A percentile compares a stretch with the other conserved stretches of the same genome.
phyloP scores from a whole-genome alignment of 1,140 invertebrate genomes.

The Brachionus rubens region DNA sequence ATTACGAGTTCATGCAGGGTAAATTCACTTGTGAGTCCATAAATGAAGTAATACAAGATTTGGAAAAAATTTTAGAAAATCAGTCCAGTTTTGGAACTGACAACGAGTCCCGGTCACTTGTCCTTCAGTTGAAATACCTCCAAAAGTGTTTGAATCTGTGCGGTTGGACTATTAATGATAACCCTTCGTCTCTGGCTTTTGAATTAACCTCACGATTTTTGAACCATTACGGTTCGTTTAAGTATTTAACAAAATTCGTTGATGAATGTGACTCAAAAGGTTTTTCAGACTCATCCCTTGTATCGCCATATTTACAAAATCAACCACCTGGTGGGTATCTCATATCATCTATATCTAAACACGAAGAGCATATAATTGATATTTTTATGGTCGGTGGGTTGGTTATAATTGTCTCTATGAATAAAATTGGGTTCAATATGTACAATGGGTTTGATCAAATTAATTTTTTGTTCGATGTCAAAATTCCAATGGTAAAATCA shows the following conservation, averaged over 20 bases:
- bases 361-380: conserved; percentile 5
- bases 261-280: conserved; percentile 54
- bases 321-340: conserved; percentile 46
- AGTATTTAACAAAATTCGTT: conserved; percentile 53
- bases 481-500: neutral
- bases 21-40: conserved; percentile 33
- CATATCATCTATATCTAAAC: neutral
- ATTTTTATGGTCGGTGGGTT: neutral
- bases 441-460: neutral
- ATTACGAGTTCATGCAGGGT: conserved; percentile 41
- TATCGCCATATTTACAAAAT: conserved; percentile 56
- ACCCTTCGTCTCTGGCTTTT: conserved; percentile 48
- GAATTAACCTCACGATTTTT: conserved; percentile 54
- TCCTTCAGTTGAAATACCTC: neutral
- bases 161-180: conserved; percentile 19
- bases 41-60: conserved; percentile 23
- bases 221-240: conserved; percentile 53
- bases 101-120: neutral
- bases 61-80: conserved; percentile 5
- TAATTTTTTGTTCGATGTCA: conserved; percentile 7
- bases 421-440: neutral
- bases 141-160: conserved; percentile 9
- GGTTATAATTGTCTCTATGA: neutral
- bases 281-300: conserved; percentile 52
- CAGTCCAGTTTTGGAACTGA: neutral